Evolutionary conservation across 2,888 invertebrate genomes (phyloP).

Genomic region (Apamea crenata): DNA sequence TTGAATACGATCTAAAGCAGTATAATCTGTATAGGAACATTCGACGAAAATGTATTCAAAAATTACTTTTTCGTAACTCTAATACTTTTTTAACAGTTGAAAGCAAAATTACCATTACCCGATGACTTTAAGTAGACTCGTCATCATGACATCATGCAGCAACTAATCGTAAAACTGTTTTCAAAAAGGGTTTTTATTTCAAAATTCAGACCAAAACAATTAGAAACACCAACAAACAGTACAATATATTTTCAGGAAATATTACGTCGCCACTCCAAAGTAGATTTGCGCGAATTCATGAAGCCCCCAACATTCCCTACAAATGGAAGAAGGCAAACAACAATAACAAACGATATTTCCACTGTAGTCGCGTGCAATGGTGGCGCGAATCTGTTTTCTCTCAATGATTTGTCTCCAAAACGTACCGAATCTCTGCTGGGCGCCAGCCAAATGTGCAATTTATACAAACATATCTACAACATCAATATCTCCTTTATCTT

Average conservation of each 20-base stretch:
- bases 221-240: conserved; percentile 22
- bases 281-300: conserved; percentile 69
- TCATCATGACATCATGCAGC: background rate
- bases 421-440: conserved; percentile 87
- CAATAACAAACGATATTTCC: conserved; percentile 83
- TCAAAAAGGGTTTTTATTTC: background rate
- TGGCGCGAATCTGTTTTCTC: conserved; percentile 88
- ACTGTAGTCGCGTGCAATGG: conserved; percentile 80
- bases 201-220: conserved; percentile 12
- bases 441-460: conserved; percentile 86
- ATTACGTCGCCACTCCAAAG: conserved; percentile 65
- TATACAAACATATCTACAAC: conserved; percentile 69
- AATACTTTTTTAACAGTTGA: background rate
- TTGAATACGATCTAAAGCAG: background rate
- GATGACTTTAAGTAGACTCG: background rate
- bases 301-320: conserved; percentile 66
- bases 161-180: no score
- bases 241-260: conserved; percentile 48
- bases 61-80: background rate
- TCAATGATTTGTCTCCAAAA: conserved; percentile 89
- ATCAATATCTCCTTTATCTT: conserved; percentile 53
- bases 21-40: background rate
- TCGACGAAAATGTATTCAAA: background rate
- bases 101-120: background rate
- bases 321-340: conserved; percentile 76